Evolutionary conservation across 2,797 vertebrate species (phyloP), one percentile per base, ranked within the genome.

Genomic region (Erethizon dorsatum): DNA sequence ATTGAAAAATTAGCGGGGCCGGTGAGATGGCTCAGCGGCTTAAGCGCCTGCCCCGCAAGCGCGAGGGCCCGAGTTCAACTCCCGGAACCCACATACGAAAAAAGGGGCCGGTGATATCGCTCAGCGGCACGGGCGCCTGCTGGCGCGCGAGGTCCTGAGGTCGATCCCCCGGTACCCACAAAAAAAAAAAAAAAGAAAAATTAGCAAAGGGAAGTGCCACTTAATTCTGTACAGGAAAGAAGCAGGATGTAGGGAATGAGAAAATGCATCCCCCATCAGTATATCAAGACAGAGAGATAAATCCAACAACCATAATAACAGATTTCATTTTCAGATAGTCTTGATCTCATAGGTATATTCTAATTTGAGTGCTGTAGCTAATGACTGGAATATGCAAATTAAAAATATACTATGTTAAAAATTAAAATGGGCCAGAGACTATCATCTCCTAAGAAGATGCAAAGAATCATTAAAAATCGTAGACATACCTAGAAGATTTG

Each of bases 171-270:
- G n/a, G n/a, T n/a, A n/a, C n/a, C n/a, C n/a, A n/a, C n/a, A 41
- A 94, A 87, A 96, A 85, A 41, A 94, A 87, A 96, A 85, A 41
- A 94, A 87, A 96, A 85, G 28, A 41, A 94, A 87, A 96, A 85
- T 6, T 57, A 94, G 77, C 10, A 93, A 78, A 24, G 15, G 52
- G 18, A 47, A 85, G 45, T 15, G 28, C 8, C 50, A 86, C 54
- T 7, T 65, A 83, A 57, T 33, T 94, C 41, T 96, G n/a, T 54
- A 47, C 15, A 61, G 56, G 50, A 88, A 47, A 75, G 14, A 79
- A 92, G 31, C 14, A 89, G 17, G 45, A 59, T 56, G 6, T 33
- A 33, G 4, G 10, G 6, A 86, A 1, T 69, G 31, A 87, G 45
- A 82, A 88, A 88, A 83, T 56, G 61, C 0, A 88, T 73, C 54